Conservation (phyloP, 2,888 invertebrate species). For the Nomada fucata region DNA sequence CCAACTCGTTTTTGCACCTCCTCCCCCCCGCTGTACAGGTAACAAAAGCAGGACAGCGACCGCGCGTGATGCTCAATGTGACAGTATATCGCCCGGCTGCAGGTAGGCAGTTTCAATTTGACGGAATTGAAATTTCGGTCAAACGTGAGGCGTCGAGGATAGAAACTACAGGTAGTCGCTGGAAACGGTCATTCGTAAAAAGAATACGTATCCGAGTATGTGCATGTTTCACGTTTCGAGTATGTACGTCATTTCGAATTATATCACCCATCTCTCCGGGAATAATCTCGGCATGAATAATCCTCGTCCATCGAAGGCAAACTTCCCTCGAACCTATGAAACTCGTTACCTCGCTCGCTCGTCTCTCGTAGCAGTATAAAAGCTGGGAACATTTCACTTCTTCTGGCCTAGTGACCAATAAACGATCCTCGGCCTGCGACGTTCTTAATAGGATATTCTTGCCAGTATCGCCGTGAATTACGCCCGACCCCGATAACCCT, state of each 20-base stretch:
- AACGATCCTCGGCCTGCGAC: slow-evolving; percentile 21
- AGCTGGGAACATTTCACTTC: slow-evolving; percentile 19
- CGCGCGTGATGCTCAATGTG: background rate
- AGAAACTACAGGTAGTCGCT: background rate
- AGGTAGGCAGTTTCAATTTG: background rate
- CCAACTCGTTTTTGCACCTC: background rate
- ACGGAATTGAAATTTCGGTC: background rate
- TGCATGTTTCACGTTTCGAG: no score
- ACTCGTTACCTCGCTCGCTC: background rate
- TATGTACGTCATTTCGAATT: no score
- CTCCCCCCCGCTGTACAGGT: no score
- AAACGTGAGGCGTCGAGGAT: background rate
- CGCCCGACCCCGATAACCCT: slow-evolving; percentile 37
- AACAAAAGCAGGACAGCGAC: background rate
- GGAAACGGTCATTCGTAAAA: no score
- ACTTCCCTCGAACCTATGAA: no score
- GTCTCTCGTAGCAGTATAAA: slow-evolving; percentile 1
- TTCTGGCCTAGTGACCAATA: slow-evolving; percentile 43
- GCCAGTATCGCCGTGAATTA: slow-evolving; percentile 40
- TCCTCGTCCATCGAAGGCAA: no score
- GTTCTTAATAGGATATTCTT: slow-evolving; percentile 50
- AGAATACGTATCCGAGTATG: no score
- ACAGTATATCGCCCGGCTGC: background rate
- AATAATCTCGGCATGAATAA: no score
- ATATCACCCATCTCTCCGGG: no score